Conservation (phyloP, 2,113 vertebrate species). For the Colossoma macropomum region DNA sequence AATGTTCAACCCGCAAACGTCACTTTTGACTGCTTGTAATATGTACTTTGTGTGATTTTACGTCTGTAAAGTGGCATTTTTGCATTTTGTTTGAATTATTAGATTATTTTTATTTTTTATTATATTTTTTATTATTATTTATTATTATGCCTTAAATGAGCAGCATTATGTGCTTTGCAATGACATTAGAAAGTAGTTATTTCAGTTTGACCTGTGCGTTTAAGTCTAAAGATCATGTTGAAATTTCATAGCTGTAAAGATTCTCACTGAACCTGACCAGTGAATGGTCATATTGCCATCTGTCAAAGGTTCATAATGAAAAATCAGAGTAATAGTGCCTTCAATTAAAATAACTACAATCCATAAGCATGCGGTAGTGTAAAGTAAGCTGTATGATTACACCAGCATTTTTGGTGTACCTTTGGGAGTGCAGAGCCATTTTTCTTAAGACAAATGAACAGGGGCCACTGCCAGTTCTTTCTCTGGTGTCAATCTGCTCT, state of each 20-base stretch:
- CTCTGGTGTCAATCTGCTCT: slow-evolving; percentile 29
- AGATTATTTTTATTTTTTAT: too few relatives aligned
- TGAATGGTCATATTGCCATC: not conserved
- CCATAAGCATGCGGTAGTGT: not conserved
- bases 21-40: not conserved
- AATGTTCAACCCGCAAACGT: too few relatives aligned
- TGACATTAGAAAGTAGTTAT: too few relatives aligned
- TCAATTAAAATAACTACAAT: not conserved
- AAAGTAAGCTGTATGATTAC: not conserved
- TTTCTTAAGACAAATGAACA: slow-evolving; percentile 8
- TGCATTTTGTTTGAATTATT: not conserved
- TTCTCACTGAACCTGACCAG: not conserved
- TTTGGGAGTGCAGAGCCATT: not conserved
- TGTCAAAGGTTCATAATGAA: not conserved
- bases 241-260: not conserved
- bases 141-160: too few relatives aligned
- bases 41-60: not conserved
- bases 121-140: too few relatives aligned
- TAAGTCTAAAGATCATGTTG: not conserved
- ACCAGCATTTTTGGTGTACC: not conserved
- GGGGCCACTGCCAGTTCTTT: slow-evolving; percentile 36
- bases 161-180: too few relatives aligned
- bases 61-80: not conserved
- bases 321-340: too few relatives aligned
- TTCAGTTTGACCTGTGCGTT: too few relatives aligned